A percentile compares a stretch with the other conserved stretches of the same genome.
Conservation (phyloP, 2,888 invertebrate species). For the Sarcophaga carnaria region DNA sequence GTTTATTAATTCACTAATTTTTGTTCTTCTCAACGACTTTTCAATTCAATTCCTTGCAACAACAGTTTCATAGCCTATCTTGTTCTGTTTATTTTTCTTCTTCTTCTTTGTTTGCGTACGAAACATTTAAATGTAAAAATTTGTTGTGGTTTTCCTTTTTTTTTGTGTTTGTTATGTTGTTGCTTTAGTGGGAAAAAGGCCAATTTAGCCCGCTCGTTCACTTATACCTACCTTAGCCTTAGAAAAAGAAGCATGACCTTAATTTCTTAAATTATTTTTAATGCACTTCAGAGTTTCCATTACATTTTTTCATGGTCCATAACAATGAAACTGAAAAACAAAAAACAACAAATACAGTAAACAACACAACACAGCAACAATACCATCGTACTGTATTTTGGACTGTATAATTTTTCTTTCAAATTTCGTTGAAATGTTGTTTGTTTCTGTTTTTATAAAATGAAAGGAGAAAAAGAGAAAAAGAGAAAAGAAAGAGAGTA, state of each 20-base stretch:
- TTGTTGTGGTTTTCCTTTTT: constrained; percentile 16
- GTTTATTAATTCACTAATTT: constrained; percentile 46
- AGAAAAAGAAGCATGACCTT: constrained; percentile 46
- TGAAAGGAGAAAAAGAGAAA: too few species aligned
- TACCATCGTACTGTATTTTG: too few species aligned
- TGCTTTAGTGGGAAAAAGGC: too few species aligned
- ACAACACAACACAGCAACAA: too few species aligned
- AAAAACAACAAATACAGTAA: not conserved
- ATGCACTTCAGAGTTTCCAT: not conserved
- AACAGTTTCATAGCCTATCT: not conserved
- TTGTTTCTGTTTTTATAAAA: too few species aligned
- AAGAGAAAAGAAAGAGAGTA: too few species aligned
- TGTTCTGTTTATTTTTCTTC: constrained; percentile 14
- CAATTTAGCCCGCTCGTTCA: too few species aligned
- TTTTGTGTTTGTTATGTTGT: too few species aligned
- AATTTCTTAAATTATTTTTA: constrained; percentile 31
- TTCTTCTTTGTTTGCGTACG: too few species aligned
- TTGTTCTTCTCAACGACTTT: not conserved
- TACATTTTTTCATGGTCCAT: not conserved
- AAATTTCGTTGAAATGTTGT: too few species aligned
- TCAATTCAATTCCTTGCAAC: constrained; percentile 11
- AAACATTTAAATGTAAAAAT: not conserved
- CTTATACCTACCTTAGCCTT: not conserved
- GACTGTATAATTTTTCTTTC: too few species aligned
- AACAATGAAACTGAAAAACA: not conserved